Percentiles rank a stretch among this genome's conserved stretches.
These are phyloP conservation scores for Drosophila ezoana DNA, from an alignment of 2,888 invertebrate genomes.

Conservation along the genomic window DNA sequence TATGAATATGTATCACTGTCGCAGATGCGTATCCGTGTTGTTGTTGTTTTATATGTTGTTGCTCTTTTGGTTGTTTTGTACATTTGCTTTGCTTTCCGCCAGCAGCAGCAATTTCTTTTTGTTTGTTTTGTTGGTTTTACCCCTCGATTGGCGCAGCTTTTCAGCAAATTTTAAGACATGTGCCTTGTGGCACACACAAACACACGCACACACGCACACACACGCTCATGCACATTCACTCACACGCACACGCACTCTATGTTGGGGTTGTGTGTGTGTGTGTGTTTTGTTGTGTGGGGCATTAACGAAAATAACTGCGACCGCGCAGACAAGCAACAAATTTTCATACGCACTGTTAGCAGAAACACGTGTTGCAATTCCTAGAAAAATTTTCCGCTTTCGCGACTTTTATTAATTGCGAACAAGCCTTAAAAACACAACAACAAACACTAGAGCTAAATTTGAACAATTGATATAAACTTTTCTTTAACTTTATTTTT, in stretches of 20 bases:
- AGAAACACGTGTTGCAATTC: constrained; percentile 75
- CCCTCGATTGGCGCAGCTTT: constrained; percentile 27
- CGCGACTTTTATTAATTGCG: constrained; percentile 56
- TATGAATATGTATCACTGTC: constrained; percentile 30
- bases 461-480: constrained; percentile 52
- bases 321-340: constrained; percentile 36
- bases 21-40: constrained; percentile 59
- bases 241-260: constrained; percentile 1
- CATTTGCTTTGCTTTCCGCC: constrained; percentile 33
- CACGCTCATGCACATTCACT: constrained; percentile 6
- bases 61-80: constrained; percentile 34
- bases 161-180: constrained; percentile 31
- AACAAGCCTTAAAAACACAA: constrained; percentile 41
- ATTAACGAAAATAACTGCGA: constrained; percentile 54
- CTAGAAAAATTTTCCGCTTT: constrained; percentile 48
- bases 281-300: constrained; percentile 6
- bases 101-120: constrained; percentile 12
- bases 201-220: constrained; percentile 5
- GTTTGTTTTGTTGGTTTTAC: constrained; percentile 19
- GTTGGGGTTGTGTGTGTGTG: constrained; percentile 8
- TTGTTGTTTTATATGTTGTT: constrained; percentile 22
- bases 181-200: constrained; percentile 3
- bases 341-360: constrained; percentile 75
- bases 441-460: constrained; percentile 33
- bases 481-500: constrained; percentile 22